Evolutionary conservation across 2,797 vertebrate genomes (phyloP).

Genomic region (Gymnoscopelus microlampas): DNA sequence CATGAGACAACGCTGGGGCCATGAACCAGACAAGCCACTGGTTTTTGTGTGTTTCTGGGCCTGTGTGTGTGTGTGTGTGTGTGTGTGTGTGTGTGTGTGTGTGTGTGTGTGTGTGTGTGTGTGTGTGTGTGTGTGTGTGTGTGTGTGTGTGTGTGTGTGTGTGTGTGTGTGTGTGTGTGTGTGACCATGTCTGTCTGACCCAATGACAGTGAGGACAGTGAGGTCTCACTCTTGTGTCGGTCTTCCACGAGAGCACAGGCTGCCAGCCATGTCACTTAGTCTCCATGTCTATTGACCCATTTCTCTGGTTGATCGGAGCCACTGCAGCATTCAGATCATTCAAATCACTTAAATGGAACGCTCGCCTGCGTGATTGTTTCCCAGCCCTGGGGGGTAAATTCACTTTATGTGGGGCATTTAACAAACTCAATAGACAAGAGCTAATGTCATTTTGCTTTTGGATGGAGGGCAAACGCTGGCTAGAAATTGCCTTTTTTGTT

Average conservation of each 20-base stretch:
- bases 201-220: constrained; percentile 64
- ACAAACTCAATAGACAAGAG: constrained; percentile 81
- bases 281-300: constrained; percentile 78
- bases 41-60: not conserved
- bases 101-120: constrained; percentile 25
- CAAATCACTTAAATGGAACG: constrained; percentile 80
- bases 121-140: constrained; percentile 9
- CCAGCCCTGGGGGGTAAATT: constrained; percentile 77
- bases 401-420: constrained; percentile 84
- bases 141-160: constrained; percentile 29
- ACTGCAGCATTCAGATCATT: constrained; percentile 72
- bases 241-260: constrained; percentile 62
- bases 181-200: constrained; percentile 60
- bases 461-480: constrained; percentile 69
- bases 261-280: constrained; percentile 77
- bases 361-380: constrained; percentile 74
- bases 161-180: constrained; percentile 16
- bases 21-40: constrained; percentile 12
- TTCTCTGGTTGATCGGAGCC: constrained; percentile 74
- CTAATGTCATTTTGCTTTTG: constrained; percentile 79
- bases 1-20: constrained; percentile 1
- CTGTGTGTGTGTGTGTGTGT: constrained; percentile 25
- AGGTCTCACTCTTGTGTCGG: constrained; percentile 56
- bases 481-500: constrained; percentile 57
- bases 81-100: constrained; percentile 14